Evolutionary conservation across 2,797 vertebrate species (phyloP).

Genomic region (Cottoperca gobio): DNA sequence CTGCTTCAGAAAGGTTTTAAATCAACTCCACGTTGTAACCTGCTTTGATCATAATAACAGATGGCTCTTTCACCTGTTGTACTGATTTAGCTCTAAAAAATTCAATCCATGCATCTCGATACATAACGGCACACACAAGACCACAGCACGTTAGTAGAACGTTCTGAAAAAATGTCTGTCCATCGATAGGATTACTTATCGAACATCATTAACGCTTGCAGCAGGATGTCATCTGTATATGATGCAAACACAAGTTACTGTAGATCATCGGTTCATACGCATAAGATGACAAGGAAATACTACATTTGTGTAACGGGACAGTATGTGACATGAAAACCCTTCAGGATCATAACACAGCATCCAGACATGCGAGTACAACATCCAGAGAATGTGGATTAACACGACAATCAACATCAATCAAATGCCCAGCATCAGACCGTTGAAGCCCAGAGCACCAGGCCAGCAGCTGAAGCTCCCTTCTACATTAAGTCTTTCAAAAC

Average conservation of each 20-base stretch:
- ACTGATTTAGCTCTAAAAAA: background rate
- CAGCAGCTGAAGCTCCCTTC: background rate
- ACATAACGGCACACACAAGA: background rate
- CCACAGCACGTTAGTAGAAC: background rate
- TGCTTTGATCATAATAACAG: too few relatives aligned
- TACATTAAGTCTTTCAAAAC: slow-evolving; percentile 24
- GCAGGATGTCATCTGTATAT: background rate
- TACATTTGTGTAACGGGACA: background rate
- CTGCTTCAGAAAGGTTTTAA: too few relatives aligned
- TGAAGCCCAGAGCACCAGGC: background rate
- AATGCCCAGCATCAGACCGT: background rate
- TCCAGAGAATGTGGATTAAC: background rate
- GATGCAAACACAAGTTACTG: background rate
- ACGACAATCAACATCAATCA: background rate
- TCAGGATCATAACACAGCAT: background rate
- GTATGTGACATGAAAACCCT: background rate
- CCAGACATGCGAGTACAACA: background rate
- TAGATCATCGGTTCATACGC: background rate
- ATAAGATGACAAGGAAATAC: background rate
- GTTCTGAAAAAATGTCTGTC: background rate
- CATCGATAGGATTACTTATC: background rate
- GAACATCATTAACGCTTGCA: background rate
- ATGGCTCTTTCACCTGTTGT: background rate
- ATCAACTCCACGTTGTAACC: too few relatives aligned
- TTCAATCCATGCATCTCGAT: background rate